A percentile compares a stretch with the other conserved stretches of the same genome.
Evolutionary conservation across 1,140 invertebrate genomes (phyloP).

Genomic region (Eufriesea mexicana): DNA sequence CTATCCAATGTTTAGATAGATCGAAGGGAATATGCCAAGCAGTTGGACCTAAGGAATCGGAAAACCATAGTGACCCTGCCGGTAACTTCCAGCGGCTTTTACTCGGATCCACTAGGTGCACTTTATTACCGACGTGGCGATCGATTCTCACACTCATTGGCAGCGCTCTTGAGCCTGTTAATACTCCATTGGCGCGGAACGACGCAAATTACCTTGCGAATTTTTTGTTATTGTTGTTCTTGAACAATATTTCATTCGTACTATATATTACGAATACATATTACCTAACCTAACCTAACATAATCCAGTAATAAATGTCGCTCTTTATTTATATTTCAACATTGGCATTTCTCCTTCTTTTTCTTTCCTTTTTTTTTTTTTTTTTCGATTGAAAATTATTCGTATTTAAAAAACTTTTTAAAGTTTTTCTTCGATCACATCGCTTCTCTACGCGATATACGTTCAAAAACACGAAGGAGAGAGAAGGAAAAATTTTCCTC

Average conservation of each 20-base stretch:
- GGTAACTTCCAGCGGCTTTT: constrained; percentile 70
- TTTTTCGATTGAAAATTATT: not conserved
- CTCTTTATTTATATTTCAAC: too few species aligned
- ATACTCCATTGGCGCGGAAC: not conserved
- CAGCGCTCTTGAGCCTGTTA: constrained; percentile 26
- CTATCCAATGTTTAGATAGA: too few species aligned
- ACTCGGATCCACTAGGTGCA: constrained; percentile 61
- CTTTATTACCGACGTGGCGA: constrained; percentile 78
- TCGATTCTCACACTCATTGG: constrained; percentile 68
- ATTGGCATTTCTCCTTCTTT: not conserved
- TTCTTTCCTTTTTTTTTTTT: not conserved
- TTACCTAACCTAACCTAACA: too few species aligned
- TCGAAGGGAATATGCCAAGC: too few species aligned
- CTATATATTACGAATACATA: not conserved
- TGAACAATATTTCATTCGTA: not conserved
- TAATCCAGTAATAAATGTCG: not conserved
- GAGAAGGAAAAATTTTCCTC: not conserved
- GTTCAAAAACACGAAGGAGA: not conserved
- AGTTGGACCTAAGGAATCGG: not conserved
- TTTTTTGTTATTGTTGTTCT: too few species aligned
- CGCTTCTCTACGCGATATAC: not conserved
- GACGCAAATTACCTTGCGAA: not conserved
- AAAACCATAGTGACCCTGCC: constrained; percentile 64
- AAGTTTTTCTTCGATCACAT: too few species aligned
- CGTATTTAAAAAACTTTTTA: not conserved